Conservation (phyloP, 1,140 invertebrate genomes). For the Ridgeia piscesae region DNA sequence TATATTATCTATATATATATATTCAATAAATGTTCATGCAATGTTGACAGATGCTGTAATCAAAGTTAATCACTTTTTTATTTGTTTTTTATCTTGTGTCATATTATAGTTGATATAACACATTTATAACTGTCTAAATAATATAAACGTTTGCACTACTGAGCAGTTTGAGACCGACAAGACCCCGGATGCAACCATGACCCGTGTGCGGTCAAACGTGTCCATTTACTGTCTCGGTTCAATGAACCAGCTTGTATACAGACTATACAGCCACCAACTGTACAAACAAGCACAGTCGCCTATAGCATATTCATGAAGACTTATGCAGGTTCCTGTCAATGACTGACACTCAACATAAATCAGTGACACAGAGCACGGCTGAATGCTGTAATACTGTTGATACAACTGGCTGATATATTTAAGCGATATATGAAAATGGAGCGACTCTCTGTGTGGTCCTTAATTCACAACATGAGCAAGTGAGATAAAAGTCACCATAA, state of each 20-base stretch:
- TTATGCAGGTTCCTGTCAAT: not conserved
- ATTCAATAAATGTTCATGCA: too few species aligned
- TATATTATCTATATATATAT: too few species aligned
- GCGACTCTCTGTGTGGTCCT: not conserved
- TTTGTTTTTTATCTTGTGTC: too few species aligned
- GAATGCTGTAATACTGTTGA: not conserved
- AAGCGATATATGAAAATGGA: not conserved
- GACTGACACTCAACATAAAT: not conserved
- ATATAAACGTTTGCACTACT: too few species aligned
- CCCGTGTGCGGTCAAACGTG: not conserved
- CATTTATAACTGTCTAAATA: too few species aligned
- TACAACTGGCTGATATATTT: not conserved
- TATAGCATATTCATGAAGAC: not conserved
- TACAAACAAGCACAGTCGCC: not conserved
- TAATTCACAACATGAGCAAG: too few species aligned
- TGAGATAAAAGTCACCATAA: too few species aligned
- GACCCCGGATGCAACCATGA: too few species aligned
- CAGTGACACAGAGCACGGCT: not conserved
- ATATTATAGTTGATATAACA: too few species aligned
- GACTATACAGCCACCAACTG: not conserved
- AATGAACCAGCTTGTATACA: not conserved
- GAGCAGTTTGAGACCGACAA: too few species aligned
- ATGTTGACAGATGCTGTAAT: too few species aligned
- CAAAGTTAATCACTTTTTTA: too few species aligned
- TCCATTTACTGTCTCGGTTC: not conserved